These are phyloP conservation scores for Chinchilla lanigera DNA, from an alignment of 2,113 vertebrate species.

Conservation along the genomic window DNA sequence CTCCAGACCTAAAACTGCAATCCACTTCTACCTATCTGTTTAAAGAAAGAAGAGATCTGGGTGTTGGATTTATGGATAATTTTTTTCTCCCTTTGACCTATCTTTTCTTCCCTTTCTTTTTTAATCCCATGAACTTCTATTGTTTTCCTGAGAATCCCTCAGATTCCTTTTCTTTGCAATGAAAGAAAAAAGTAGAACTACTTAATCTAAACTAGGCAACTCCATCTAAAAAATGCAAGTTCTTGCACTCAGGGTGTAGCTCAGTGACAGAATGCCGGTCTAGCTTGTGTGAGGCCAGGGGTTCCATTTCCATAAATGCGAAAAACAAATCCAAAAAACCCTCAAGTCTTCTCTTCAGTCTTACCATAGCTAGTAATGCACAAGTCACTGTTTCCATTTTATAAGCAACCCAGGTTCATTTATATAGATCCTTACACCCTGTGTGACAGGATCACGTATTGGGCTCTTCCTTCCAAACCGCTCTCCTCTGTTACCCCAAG, in stretches of 20 bases:
- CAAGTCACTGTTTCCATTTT: background rate
- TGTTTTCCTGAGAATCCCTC: background rate
- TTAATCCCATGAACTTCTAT: background rate
- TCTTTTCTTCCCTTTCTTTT: background rate
- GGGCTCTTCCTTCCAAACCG: background rate
- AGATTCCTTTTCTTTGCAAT: too few species aligned
- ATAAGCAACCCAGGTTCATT: background rate
- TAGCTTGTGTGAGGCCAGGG: background rate
- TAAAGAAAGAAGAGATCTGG: background rate
- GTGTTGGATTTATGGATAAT: background rate
- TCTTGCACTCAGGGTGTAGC: background rate
- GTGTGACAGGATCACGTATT: background rate
- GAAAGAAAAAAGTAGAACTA: background rate
- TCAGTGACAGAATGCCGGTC: rapidly evolving
- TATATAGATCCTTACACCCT: background rate
- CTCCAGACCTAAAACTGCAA: background rate
- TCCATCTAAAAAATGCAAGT: background rate
- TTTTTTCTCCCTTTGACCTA: background rate
- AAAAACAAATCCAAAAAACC: background rate
- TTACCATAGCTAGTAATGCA: background rate
- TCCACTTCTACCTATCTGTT: background rate
- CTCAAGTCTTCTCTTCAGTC: background rate
- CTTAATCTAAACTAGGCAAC: background rate
- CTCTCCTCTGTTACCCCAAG: background rate
- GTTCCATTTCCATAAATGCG: background rate